Evolutionary conservation across 2,888 invertebrate species (phyloP), one percentile per base, ranked within the genome.

Genomic region (Drosophila neonasuta): DNA sequence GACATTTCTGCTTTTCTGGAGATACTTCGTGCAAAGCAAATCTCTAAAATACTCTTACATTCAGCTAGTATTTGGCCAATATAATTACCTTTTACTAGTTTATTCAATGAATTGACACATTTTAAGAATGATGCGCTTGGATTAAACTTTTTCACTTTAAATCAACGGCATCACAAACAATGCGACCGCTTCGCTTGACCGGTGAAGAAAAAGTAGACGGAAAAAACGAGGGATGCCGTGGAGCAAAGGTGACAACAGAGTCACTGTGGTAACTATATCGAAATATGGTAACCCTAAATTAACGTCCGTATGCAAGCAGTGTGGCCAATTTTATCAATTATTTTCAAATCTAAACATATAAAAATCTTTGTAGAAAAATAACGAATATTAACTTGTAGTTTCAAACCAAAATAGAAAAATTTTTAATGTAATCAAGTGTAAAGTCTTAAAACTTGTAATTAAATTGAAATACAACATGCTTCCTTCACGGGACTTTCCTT

Each of bases 11-110:
- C 77, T 87, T 90, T 90, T 89, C 92, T 92, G 93, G 93, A 93
- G 93, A 93, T 93, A 93, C 93, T 91, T 89, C 91, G 93, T 93
- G 93, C 93, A 70, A 34, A 84, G 15, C 39, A 52, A 59, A 39
- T 44, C 39, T 15, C 34, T 4, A n/a, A 62, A 70, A 76, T 77
- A 68, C 10, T 49, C 42, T 1, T 1, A 1, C 36, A 55, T 44
- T 49, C 6, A 17, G 9, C 2, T 56, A 66, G 44, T 11, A 41
- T 9, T 34, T 3, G 13, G 6, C 0, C 10, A 3, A 6, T 9
- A 24, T 48, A 45, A 17, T 61, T 77, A 87, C 88, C 89, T 87
- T 76, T 68, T 68, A 59, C 34, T 51, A 48, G 34, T 63, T 74
- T 68, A 48, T 58, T 70, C 24, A 34, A 68, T 51, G 32, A 66